Evolutionary conservation across 2,797 vertebrate species (phyloP).

Genomic region (Mormyrus hasselquistii): DNA sequence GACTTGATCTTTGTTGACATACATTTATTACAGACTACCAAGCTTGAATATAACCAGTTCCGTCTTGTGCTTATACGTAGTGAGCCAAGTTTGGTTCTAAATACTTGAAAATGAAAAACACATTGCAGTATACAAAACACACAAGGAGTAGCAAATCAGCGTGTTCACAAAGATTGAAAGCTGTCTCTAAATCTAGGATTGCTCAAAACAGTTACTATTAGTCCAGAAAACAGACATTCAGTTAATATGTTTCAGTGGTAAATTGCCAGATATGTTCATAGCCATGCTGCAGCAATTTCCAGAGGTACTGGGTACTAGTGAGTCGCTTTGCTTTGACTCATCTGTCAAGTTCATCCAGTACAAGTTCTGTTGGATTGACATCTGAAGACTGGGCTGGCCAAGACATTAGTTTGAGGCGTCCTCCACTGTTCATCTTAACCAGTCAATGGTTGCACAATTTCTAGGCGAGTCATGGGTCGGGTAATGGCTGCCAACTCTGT

Average conservation of each 20-base stretch:
- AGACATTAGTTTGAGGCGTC: neutral
- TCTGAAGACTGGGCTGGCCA: neutral
- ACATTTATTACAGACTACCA: no score
- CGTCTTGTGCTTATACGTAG: no score
- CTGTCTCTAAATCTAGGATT: neutral
- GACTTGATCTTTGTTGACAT: no score
- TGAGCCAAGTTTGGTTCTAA: neutral
- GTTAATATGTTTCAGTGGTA: neutral
- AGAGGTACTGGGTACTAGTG: neutral
- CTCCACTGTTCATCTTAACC: neutral
- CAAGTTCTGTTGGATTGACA: neutral
- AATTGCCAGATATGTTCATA: neutral
- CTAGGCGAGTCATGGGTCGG: neutral
- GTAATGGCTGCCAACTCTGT: neutral
- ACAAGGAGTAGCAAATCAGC: neutral
- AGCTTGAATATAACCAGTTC: no score
- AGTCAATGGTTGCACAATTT: neutral
- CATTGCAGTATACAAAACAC: neutral
- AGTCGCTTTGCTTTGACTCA: neutral
- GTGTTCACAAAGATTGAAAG: neutral
- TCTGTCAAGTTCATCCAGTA: neutral
- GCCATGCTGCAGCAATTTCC: neutral
- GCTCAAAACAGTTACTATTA: neutral
- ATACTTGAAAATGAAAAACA: neutral
- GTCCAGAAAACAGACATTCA: neutral